Evolutionary conservation across 1,140 invertebrate species (phyloP), one percentile per base, ranked within the genome.

Genomic region (Holotrichia oblita): DNA sequence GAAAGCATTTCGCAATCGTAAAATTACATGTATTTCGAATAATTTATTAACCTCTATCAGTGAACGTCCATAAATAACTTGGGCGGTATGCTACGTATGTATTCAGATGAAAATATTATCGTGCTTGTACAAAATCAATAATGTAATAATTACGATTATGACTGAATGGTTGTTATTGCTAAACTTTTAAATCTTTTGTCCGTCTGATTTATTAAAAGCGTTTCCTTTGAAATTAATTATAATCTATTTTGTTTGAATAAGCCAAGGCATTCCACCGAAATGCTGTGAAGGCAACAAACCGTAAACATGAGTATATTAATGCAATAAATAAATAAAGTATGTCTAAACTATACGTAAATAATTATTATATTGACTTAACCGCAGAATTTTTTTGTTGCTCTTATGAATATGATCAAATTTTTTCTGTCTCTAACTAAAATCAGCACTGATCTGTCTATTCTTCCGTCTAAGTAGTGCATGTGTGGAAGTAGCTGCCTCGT

Each of bases 11-110:
- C 48, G 48, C 17, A 55, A 55, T 55, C 48, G 14, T 55, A 55
- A n/a, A 55, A 55, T 55, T 55, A 55, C 48, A 55, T 55, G 48
- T 17, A 55, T 55, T 55, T 55, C 48, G 48, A 55, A 55, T 55
- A 55, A 55, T 55, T 55, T 55, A 55, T 55, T 55, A 55, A 55
- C 17, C 17, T 17, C 48, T 55, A 55, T 55, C 48, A 55, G 48
- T 55, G 14, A 55, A 55, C 48, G 48, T 55, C n/a, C n/a, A 55
- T 55, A 55, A n/a, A 55, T 55, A 55, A 17, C 14, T 17, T 55
- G 48, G 48, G 48, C 48, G 48, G 48, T 55, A 55, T 17, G 48
- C 12, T 55, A 55, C 17, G 27, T 34, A 34, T 34, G 27, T 34
- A 34, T 34, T 34, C 27, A 34, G 27, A 34, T 1, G 27, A 34